Evolutionary conservation across 1,140 invertebrate species (phyloP).

Genomic region (Acromyrmex charruanus): DNA sequence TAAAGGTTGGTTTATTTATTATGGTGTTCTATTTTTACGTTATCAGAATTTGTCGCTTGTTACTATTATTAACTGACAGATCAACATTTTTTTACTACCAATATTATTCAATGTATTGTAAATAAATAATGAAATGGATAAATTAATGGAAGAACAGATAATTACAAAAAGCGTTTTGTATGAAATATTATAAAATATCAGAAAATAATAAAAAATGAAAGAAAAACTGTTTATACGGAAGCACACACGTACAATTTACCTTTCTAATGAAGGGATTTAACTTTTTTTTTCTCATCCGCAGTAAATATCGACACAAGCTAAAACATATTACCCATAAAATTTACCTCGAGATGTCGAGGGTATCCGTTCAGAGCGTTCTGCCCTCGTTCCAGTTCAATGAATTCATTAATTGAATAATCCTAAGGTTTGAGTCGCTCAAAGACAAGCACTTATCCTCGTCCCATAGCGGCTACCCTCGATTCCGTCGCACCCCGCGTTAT

Average conservation of each 20-base stretch:
- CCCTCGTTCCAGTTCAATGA: conserved; percentile 65
- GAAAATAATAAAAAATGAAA: not conserved
- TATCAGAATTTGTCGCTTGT: not conserved
- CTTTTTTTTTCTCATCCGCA: not conserved
- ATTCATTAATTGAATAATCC: conserved; percentile 79
- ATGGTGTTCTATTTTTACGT: not conserved
- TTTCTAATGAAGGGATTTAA: not conserved
- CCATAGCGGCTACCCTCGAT: conserved; percentile 33
- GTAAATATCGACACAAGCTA: not conserved
- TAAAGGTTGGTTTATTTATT: not conserved
- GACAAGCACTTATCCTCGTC: conserved; percentile 71
- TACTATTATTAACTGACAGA: conserved; percentile 6
- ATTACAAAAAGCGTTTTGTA: not conserved
- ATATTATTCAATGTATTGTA: not conserved
- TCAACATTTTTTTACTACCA: not conserved
- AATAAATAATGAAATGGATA: conserved; percentile 5
- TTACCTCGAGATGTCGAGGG: not conserved
- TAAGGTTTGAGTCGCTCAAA: conserved; percentile 73
- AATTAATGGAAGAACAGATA: not conserved
- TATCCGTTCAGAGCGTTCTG: not conserved
- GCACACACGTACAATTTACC: not conserved
- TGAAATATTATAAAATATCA: not conserved
- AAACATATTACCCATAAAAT: conserved; percentile 30
- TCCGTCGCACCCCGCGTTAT: conserved; percentile 66
- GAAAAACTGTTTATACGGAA: not conserved